Percentiles rank a stretch among this genome's conserved stretches.
Conservation (phyloP, 2,797 vertebrate genomes). For the Xiphophorus birchmanni region DNA sequence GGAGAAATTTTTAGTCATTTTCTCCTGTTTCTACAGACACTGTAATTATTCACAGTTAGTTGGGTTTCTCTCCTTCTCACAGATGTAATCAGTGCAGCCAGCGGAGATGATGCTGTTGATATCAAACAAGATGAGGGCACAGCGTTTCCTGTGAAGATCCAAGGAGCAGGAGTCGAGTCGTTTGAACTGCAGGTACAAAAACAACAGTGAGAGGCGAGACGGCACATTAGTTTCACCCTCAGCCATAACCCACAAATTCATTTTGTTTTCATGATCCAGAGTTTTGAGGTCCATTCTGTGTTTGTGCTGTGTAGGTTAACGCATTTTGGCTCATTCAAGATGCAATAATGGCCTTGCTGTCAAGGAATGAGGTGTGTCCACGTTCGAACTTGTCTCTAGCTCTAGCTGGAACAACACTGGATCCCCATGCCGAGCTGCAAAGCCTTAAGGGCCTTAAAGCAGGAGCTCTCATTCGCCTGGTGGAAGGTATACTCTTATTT, state of each 20-base stretch:
- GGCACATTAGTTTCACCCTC: neutral
- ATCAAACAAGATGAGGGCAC: slow-evolving; percentile 66
- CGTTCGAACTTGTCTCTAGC: slow-evolving; percentile 77
- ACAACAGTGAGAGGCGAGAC: neutral
- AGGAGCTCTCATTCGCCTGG: slow-evolving; percentile 76
- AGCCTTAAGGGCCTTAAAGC: slow-evolving; percentile 79
- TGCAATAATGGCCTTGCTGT: slow-evolving; percentile 69
- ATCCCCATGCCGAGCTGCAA: slow-evolving; percentile 76
- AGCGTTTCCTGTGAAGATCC: slow-evolving; percentile 82
- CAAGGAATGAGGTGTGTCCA: slow-evolving; percentile 78
- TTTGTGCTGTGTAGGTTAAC: slow-evolving; percentile 69
- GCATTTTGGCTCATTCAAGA: slow-evolving; percentile 85
- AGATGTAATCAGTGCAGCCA: slow-evolving; percentile 52
- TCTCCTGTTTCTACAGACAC: neutral
- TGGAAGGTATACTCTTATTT: slow-evolving; percentile 75
- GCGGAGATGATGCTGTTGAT: slow-evolving; percentile 41
- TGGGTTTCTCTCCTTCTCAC: slow-evolving; percentile 22
- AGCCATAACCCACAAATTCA: neutral
- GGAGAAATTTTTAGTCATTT: neutral
- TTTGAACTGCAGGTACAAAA: slow-evolving; percentile 83
- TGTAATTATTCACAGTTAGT: slow-evolving; percentile 29
- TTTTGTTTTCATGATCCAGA: neutral
- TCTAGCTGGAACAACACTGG: slow-evolving; percentile 72
- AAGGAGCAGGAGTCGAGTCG: slow-evolving; percentile 82
- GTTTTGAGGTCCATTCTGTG: slow-evolving; percentile 6